Conservation (phyloP, 1,140 invertebrate genomes). For the Ceratosolen fusciceps region DNA sequence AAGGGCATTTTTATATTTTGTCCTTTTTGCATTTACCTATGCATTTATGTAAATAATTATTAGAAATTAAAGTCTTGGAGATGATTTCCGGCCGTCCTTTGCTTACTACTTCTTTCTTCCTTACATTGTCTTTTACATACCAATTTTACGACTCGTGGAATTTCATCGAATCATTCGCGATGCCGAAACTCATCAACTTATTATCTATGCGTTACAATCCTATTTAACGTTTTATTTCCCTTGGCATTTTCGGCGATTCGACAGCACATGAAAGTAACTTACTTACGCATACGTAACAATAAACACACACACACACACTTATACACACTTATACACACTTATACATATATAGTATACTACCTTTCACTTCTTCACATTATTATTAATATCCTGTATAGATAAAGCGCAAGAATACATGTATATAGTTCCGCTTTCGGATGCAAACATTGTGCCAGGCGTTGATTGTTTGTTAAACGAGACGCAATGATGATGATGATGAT, state of each 20-base stretch:
- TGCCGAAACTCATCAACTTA: neutral
- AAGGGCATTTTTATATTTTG: neutral
- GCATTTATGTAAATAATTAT: neutral
- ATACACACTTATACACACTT: neutral
- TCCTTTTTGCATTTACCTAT: neutral
- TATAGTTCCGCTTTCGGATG: conserved; percentile 55
- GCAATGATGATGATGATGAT: conserved; percentile 37
- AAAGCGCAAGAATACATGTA: conserved; percentile 56
- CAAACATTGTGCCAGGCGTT: conserved; percentile 57
- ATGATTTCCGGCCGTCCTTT: conserved; percentile 23
- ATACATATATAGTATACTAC: conserved; percentile 12
- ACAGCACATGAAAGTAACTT: conserved; percentile 2
- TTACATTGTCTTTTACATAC: neutral
- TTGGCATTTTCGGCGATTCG: conserved; percentile 28
- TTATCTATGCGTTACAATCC: neutral
- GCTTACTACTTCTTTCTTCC: conserved; percentile 20
- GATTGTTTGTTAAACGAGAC: conserved; percentile 48
- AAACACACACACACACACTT: no score
- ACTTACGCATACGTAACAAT: neutral
- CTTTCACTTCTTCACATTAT: conserved; percentile 27
- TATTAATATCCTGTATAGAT: conserved; percentile 24
- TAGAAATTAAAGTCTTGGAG: conserved; percentile 9
- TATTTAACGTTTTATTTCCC: conserved; percentile 10
- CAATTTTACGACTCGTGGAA: neutral
- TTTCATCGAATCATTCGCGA: conserved; percentile 20